phyloP scores from a whole-genome alignment of 2,113 vertebrate genomes.

The Boulengeromyrus knoepffleri region DNA sequence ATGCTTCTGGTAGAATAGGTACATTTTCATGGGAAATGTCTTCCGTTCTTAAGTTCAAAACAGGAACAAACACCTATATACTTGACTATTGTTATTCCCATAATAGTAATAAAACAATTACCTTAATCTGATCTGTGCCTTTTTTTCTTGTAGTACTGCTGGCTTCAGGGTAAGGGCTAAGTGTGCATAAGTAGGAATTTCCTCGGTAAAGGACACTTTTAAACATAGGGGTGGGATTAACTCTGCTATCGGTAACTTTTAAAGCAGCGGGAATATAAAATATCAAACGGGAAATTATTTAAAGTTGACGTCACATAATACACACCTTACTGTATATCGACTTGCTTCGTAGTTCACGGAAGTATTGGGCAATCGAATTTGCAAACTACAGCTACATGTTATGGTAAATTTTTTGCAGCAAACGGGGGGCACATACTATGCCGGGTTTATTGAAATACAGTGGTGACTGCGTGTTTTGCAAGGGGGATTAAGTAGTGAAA shows the following conservation, averaged over 20 bases:
- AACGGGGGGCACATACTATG: background rate
- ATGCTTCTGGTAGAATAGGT: slow-evolving; percentile 17
- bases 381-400: background rate
- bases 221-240: background rate
- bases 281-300: background rate
- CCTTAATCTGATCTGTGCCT: background rate
- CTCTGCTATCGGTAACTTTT: background rate
- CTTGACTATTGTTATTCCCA: slow-evolving; percentile 50
- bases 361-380: background rate
- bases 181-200: background rate
- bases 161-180: background rate
- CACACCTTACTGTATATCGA: background rate
- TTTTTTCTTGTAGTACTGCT: background rate
- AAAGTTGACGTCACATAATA: background rate
- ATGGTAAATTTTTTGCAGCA: background rate
- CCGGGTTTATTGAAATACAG: background rate
- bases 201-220: background rate
- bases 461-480: background rate
- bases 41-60: slow-evolving; percentile 47
- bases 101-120: slow-evolving; percentile 36
- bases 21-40: slow-evolving; percentile 39
- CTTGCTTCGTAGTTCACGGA: background rate
- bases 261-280: background rate
- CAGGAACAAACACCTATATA: slow-evolving; percentile 45
- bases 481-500: background rate